These are phyloP conservation scores for Torymus aiolomorphi DNA, from an alignment of 2,888 invertebrate genomes.

Conservation along the genomic window DNA sequence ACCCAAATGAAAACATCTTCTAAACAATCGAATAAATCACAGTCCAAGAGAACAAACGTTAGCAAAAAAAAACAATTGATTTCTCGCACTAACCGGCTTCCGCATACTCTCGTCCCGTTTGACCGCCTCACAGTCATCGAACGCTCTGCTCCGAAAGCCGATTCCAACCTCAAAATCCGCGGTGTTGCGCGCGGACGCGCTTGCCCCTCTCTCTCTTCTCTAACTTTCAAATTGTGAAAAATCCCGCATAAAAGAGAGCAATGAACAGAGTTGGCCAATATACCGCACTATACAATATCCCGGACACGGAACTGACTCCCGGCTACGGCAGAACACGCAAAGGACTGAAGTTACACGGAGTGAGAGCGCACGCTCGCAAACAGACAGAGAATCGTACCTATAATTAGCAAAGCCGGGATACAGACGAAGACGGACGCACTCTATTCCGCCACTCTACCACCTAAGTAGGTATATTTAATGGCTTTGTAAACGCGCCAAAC, in stretches of 20 bases:
- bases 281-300: too few relatives aligned
- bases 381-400: not conserved
- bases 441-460: not conserved
- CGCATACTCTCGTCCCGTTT: not conserved
- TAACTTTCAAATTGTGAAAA: constrained; percentile 22
- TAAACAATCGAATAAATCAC: constrained; percentile 16
- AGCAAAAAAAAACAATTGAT: constrained; percentile 33
- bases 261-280: too few relatives aligned
- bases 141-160: not conserved
- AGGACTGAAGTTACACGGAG: not conserved
- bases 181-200: not conserved
- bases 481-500: constrained; percentile 47
- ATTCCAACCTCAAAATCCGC: constrained; percentile 47
- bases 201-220: not conserved
- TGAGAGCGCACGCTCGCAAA: not conserved
- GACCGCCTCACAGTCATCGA: not conserved
- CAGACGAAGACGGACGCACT: not conserved
- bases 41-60: not conserved
- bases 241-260: constrained; percentile 28
- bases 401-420: not conserved
- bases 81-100: not conserved
- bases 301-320: too few relatives aligned
- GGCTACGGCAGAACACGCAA: not conserved
- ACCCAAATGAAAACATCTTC: not conserved
- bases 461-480: not conserved